phyloP scores from a whole-genome alignment of 2,113 vertebrate genomes.

The western clawed frog (Xenopus tropicalis) region DNA sequence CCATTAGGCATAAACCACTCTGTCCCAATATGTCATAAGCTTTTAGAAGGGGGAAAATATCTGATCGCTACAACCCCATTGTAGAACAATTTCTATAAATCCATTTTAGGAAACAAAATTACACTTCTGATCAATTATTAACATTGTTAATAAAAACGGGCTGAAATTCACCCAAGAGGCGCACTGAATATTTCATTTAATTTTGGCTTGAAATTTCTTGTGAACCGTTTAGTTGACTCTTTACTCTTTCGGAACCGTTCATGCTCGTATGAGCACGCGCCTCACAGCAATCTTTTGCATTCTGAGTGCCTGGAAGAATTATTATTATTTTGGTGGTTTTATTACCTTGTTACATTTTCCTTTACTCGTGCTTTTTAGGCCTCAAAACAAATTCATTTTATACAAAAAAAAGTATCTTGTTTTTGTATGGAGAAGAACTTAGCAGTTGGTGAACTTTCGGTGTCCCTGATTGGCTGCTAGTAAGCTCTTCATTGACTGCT shows the following conservation, averaged over 20 bases:
- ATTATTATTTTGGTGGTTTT: not conserved
- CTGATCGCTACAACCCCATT: not conserved
- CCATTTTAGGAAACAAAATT: not conserved
- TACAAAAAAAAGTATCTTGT: no score
- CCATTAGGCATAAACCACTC: no score
- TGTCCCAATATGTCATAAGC: no score
- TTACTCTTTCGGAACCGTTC: not conserved
- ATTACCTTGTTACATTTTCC: not conserved
- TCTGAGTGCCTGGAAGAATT: not conserved
- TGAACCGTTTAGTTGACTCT: no score
- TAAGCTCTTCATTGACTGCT: no score
- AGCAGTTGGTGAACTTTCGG: no score
- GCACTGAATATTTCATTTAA: not conserved
- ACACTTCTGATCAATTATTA: not conserved
- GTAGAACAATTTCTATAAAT: not conserved
- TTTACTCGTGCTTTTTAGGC: no score
- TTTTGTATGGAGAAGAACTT: no score
- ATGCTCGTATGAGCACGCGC: not conserved
- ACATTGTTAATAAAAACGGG: not conserved
- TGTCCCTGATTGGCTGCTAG: no score
- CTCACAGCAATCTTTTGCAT: no score
- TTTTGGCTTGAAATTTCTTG: not conserved
- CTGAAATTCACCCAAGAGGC: not conserved
- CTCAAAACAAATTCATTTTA: no score
- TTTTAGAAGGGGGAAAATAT: not conserved